These are phyloP conservation scores for Urosaurus nigricauda DNA, from an alignment of 2,797 vertebrate species.

Conservation along the genomic window DNA sequence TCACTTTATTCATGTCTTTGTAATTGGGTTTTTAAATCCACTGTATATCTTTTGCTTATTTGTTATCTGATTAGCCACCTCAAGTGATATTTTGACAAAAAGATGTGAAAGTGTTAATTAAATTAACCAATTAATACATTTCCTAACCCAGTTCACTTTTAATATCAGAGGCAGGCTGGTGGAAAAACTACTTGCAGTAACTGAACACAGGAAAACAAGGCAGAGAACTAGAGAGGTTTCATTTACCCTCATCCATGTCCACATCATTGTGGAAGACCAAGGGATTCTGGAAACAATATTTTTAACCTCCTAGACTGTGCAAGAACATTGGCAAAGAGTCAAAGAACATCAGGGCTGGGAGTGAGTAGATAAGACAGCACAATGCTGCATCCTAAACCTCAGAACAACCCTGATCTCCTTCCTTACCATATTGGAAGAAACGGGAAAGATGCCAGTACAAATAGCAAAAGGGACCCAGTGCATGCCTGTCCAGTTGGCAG, in stretches of 20 bases:
- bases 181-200: neutral
- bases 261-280: neutral
- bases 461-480: neutral
- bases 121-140: neutral
- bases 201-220: neutral
- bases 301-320: neutral
- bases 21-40: neutral
- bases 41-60: neutral
- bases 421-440: neutral
- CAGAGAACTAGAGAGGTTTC: neutral
- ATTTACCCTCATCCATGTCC: neutral
- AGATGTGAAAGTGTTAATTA: neutral
- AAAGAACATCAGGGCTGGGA: neutral
- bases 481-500: neutral
- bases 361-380: neutral
- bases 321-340: neutral
- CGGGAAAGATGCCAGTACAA: neutral
- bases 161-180: neutral
- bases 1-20: neutral
- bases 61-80: neutral
- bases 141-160: neutral
- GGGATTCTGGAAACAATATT: neutral
- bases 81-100: neutral
- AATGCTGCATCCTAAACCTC: neutral
- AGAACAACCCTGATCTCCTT: neutral